These are phyloP conservation scores for Micrasema longulum DNA, from an alignment of 1,140 invertebrate species.

Conservation along the genomic window DNA sequence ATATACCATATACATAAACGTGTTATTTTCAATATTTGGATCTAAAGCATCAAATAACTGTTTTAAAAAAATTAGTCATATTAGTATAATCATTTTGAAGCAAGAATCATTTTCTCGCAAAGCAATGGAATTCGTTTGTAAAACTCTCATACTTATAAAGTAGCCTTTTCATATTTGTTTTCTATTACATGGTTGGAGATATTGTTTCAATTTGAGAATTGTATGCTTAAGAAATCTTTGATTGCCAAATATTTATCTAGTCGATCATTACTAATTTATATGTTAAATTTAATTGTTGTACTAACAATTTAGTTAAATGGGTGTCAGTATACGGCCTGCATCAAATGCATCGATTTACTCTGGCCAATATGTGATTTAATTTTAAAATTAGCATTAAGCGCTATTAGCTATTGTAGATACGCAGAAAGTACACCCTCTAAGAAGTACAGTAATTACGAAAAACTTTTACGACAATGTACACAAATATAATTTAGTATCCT, in stretches of 20 bases:
- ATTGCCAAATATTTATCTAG: conserved; percentile 40
- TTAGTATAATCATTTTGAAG: too few species aligned
- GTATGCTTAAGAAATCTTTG: conserved; percentile 34
- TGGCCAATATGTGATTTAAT: conserved; percentile 53
- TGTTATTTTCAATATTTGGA: too few species aligned
- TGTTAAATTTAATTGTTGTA: background rate
- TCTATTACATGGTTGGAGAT: background rate
- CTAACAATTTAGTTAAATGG: conserved; percentile 15
- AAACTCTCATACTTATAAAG: conserved; percentile 3
- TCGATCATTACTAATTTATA: conserved; percentile 12
- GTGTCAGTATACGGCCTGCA: conserved; percentile 51
- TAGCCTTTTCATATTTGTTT: background rate
- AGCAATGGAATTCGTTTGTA: too few species aligned
- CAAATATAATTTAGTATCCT: too few species aligned
- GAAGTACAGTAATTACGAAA: background rate
- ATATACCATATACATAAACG: too few species aligned
- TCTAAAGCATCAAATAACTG: too few species aligned
- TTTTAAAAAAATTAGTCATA: too few species aligned
- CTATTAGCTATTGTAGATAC: conserved; percentile 23
- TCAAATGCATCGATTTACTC: conserved; percentile 53
- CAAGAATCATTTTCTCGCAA: too few species aligned
- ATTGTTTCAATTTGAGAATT: background rate
- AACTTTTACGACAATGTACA: too few species aligned
- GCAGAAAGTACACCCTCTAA: conserved; percentile 4
- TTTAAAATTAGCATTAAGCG: conserved; percentile 41